Conservation (phyloP, 2,888 invertebrate genomes). For the Melanchra persicariae region DNA sequence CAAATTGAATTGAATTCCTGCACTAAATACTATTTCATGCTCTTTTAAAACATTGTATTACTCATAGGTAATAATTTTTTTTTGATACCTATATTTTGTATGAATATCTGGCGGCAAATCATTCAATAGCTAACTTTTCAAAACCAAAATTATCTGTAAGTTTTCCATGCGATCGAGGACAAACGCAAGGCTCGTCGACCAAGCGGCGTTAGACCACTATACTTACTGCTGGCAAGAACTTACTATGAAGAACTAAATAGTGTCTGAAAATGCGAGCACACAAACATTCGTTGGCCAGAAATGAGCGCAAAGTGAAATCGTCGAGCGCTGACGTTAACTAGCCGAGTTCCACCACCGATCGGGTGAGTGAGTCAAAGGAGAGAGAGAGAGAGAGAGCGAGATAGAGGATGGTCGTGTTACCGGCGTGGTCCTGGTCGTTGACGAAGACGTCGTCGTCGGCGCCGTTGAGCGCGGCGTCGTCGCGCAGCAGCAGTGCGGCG, state of each 20-base stretch:
- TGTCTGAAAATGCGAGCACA: not conserved
- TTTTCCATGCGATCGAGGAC: constrained; percentile 40
- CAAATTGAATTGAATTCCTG: constrained; percentile 60
- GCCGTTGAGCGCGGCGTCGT: constrained; percentile 86
- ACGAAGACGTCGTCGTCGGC: constrained; percentile 87
- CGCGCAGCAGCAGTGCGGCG: constrained; percentile 86
- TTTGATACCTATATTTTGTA: not conserved
- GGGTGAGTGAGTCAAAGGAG: too few relatives aligned
- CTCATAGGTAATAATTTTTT: constrained; percentile 10
- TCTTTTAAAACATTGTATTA: constrained; percentile 32
- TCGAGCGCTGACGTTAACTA: not conserved
- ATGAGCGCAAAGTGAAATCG: constrained; percentile 21
- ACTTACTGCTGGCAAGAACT: constrained; percentile 21
- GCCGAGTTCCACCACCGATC: not conserved
- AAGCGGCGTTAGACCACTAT: constrained; percentile 10
- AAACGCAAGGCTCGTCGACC: constrained; percentile 5
- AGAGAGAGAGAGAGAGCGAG: not conserved
- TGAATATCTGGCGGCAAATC: constrained; percentile 42
- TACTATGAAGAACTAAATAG: not conserved
- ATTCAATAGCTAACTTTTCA: constrained; percentile 22
- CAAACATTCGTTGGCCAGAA: constrained; percentile 16
- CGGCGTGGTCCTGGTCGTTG: constrained; percentile 54
- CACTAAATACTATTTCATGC: constrained; percentile 72
- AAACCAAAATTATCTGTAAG: constrained; percentile 25
- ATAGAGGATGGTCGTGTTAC: constrained; percentile 13